These are phyloP conservation scores for Cephalopterus ornatus DNA, from an alignment of 2,113 vertebrate genomes.

Conservation along the genomic window DNA sequence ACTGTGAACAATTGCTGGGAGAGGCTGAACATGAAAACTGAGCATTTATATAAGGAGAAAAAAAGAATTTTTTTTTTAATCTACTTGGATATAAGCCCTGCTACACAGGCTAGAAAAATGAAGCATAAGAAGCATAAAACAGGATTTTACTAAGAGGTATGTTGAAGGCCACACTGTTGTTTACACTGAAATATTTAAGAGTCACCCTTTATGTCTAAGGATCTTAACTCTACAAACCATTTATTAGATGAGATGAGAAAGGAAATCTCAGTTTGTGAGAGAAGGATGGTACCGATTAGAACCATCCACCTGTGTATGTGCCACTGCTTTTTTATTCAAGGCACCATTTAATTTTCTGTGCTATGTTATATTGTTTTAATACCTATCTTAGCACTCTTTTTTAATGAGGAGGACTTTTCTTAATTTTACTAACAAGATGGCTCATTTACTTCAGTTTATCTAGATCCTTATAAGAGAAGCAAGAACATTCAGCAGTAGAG, in stretches of 20 bases:
- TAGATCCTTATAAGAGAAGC: not conserved
- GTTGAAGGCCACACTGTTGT: not conserved
- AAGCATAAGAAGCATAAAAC: slow-evolving; percentile 20
- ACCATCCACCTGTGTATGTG: not conserved
- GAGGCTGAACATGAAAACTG: not conserved
- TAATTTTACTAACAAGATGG: not conserved
- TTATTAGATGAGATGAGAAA: not conserved
- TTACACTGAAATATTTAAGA: not conserved
- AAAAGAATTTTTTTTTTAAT: not conserved
- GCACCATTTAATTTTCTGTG: not conserved
- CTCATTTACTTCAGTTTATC: not conserved
- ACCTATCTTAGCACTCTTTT: not conserved
- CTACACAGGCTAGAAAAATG: not conserved
- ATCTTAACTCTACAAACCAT: not conserved
- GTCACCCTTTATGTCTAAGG: not conserved
- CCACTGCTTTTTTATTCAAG: not conserved
- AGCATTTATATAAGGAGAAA: not conserved
- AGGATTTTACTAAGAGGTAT: not conserved
- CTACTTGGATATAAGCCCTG: not conserved
- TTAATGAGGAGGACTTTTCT: not conserved
- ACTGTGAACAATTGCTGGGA: not conserved
- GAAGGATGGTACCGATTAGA: not conserved
- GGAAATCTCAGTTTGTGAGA: not conserved
- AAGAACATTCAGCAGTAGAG: not conserved
- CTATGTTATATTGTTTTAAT: not conserved